Percentiles rank a stretch among this genome's conserved stretches.
These are phyloP conservation scores for Leucoma salicis DNA, from an alignment of 2,888 invertebrate species.

Conservation along the genomic window DNA sequence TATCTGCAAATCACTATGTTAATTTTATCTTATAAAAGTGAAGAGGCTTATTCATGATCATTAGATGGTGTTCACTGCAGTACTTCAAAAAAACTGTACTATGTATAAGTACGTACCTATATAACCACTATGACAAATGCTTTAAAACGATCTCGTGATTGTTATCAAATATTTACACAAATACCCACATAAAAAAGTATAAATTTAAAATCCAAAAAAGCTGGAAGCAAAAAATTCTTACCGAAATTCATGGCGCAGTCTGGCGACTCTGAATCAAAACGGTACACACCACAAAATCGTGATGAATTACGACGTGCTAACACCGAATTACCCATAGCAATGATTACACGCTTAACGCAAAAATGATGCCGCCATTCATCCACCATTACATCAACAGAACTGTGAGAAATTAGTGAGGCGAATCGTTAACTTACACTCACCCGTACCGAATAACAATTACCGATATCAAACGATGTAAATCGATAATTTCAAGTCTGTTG, in stretches of 20 bases:
- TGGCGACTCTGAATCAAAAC: constrained; percentile 19
- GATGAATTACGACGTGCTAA: constrained; percentile 59
- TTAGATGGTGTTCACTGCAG: too few relatives aligned
- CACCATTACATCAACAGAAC: constrained; percentile 33
- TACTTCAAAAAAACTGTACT: too few relatives aligned
- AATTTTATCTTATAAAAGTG: too few relatives aligned
- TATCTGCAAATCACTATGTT: too few relatives aligned
- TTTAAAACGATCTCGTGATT: too few relatives aligned
- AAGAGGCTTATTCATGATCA: too few relatives aligned
- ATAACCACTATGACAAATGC: constrained; percentile 1
- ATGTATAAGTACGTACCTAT: too few relatives aligned
- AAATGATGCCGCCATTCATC: constrained; percentile 38
- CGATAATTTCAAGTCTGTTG: constrained; percentile 24
- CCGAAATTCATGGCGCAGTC: background rate
- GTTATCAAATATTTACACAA: background rate
- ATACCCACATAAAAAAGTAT: background rate
- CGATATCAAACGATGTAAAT: constrained; percentile 36
- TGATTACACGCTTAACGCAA: constrained; percentile 50
- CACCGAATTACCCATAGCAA: constrained; percentile 46
- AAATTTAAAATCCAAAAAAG: background rate
- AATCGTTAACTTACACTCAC: constrained; percentile 41
- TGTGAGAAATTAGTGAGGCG: constrained; percentile 44
- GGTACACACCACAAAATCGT: constrained; percentile 33
- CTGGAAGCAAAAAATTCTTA: background rate
- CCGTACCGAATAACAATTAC: constrained; percentile 35